Percentiles rank a stretch among this genome's conserved stretches.
Evolutionary conservation across 2,797 vertebrate species (phyloP).

Genomic region (Rhinella marina): DNA sequence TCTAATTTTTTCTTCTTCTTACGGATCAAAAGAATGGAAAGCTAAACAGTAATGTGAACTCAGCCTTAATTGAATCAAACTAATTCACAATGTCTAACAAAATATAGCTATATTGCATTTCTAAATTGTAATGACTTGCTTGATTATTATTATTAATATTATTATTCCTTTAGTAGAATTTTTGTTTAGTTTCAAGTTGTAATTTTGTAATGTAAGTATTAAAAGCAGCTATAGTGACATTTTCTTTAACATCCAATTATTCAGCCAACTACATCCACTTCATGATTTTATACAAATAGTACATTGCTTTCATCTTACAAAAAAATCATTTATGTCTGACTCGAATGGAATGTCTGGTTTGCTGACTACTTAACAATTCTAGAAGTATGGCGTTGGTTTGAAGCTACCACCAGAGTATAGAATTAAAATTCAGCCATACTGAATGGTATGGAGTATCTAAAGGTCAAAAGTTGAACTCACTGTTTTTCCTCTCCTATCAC

Average conservation of each 20-base stretch:
- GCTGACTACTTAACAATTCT: not conserved
- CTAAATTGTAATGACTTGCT: not conserved
- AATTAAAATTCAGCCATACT: slow-evolving; percentile 48
- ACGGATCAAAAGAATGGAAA: no score
- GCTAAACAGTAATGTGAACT: no score
- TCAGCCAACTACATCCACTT: slow-evolving; percentile 12
- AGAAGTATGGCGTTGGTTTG: slow-evolving; percentile 17
- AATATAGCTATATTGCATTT: not conserved
- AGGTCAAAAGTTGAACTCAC: slow-evolving; percentile 54
- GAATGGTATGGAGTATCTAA: slow-evolving; percentile 24
- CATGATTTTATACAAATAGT: slow-evolving; percentile 8
- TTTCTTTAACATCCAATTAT: not conserved
- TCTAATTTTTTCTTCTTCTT: no score
- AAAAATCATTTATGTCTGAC: slow-evolving; percentile 15
- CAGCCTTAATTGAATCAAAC: not conserved
- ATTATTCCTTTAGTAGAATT: not conserved
- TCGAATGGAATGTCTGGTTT: slow-evolving; percentile 31
- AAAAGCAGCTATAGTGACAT: not conserved
- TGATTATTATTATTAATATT: not conserved
- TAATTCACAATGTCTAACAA: not conserved
- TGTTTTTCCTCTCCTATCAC: slow-evolving; percentile 47
- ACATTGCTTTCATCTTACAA: slow-evolving; percentile 15
- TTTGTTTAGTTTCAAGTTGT: not conserved
- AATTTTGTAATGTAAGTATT: not conserved
- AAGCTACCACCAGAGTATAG: slow-evolving; percentile 21